A percentile compares a stretch with the other conserved stretches of the same genome.
phyloP scores from a whole-genome alignment of 1,140 invertebrate species.

The Mylabris phalerata region DNA sequence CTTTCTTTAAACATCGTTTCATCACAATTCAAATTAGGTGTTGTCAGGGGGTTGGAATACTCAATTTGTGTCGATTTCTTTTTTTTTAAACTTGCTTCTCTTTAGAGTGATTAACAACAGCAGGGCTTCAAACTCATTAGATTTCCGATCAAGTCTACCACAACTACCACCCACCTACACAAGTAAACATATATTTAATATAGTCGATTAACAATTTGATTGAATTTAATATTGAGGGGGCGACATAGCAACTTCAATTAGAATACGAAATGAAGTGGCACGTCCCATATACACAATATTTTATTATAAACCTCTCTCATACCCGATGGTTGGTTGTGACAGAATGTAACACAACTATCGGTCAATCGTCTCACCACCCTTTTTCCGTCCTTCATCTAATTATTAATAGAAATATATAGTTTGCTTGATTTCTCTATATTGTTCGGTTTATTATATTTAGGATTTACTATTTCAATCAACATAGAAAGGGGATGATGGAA shows the following conservation, averaged over 20 bases:
- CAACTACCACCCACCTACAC: not conserved
- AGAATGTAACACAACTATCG: not conserved
- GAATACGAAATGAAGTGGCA: conserved; percentile 15
- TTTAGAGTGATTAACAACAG: not conserved
- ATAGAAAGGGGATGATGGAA: not conserved
- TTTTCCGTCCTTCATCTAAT: not conserved
- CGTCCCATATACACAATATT: not conserved
- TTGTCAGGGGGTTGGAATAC: no score
- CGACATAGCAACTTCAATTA: conserved; percentile 4
- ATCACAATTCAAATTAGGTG: no score
- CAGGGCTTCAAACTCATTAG: conserved; percentile 11
- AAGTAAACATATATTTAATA: conserved; percentile 11
- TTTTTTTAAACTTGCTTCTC: no score
- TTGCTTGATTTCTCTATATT: conserved; percentile 13
- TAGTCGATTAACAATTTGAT: conserved; percentile 17
- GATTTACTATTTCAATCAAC: conserved; percentile 1
- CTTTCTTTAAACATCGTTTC: no score
- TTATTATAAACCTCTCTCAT: no score
- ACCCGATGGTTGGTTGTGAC: conserved; percentile 3
- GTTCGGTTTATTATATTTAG: conserved; percentile 14
- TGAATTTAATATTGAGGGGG: conserved; percentile 8
- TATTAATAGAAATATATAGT: not conserved
- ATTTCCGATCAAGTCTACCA: conserved; percentile 2
- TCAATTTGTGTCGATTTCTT: no score
- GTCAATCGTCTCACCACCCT: conserved; percentile 9